Base-by-base conservation (phyloP, 2,888 invertebrate species). In the Pammene aurita region DNA sequence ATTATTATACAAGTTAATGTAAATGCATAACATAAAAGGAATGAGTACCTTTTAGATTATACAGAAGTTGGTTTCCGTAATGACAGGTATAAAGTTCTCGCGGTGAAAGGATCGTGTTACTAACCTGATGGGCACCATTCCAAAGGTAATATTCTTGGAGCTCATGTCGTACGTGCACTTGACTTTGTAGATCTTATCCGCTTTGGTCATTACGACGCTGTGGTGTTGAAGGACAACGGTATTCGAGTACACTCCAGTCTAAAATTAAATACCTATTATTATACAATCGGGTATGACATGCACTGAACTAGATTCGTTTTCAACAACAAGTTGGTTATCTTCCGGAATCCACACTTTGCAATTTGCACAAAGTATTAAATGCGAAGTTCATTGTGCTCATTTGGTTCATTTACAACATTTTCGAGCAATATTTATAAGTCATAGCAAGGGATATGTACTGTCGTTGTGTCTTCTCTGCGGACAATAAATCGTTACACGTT, bases 101-200 rank as follows among this genome's bases (percentile, higher is more conserved):
- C 42, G 10, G 54, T 34, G 42, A 55, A 50, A 18, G 26, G 16
- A 44, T n/a, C 7, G n/a, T 57, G 44, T 58, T 38, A 89, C 90
- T 85, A 84, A 96, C 96, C 96, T 96, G 89, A 98, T 97, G 74
- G 98, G 98, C 96, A 98, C 97, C 98, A 98, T 98, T 93, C 98
- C 98, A 93, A 98, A 98, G 44, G 98, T 98, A 78, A 98, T 97
- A 89, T 98, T 98, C 94, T 97, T 97, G 18, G 98, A 97, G 75
- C 97, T 97, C 96, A 98, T 98, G 86, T 98, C 98, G 88, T 98
- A 98, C 7, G 98, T 98, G 84, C 98, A 98, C 86, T 98, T 97
- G 71, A 98, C 97, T 93, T 98, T 98, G 94, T 98, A 98, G 84
- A 98, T 98, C 88, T 98, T 98, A 86, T 98, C 98, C 5, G 98